Percentiles rank a stretch among this genome's conserved stretches.
phyloP scores from a whole-genome alignment of 30 jellyfish, hydroid and myxozoan genomes.

The Rhopilema esculentum region DNA sequence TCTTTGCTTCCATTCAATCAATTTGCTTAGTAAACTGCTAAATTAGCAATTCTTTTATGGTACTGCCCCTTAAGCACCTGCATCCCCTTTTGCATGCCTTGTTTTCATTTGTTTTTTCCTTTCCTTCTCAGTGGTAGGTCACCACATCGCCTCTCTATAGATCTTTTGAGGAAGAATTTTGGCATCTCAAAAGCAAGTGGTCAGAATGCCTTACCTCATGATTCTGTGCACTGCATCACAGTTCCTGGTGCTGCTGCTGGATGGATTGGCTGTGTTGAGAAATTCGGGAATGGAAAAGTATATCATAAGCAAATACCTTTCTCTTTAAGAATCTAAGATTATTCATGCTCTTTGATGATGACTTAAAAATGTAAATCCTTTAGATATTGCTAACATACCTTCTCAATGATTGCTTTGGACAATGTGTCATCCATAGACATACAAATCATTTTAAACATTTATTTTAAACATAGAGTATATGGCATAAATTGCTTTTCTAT shows the following conservation, averaged over 20 bases:
- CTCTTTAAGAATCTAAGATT: not conserved
- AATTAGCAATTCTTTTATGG: not conserved
- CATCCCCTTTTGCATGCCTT: not conserved
- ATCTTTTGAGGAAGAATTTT: constrained; percentile 34
- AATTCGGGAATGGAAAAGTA: constrained; percentile 86
- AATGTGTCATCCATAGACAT: too few relatives aligned
- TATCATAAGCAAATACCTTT: not conserved
- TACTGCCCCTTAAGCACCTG: not conserved
- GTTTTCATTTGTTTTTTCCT: too few relatives aligned
- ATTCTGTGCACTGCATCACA: constrained; percentile 67
- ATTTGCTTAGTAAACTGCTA: not conserved
- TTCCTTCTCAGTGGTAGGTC: constrained; percentile 77
- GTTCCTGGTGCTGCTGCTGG: constrained; percentile 99
- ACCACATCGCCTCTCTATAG: constrained; percentile 76
- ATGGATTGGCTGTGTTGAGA: constrained; percentile 87
- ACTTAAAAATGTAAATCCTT: not conserved
- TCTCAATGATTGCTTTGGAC: too few relatives aligned
- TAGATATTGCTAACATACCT: too few relatives aligned
- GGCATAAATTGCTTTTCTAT: too few relatives aligned
- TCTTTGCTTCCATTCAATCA: too few relatives aligned
- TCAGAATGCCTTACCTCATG: constrained; percentile 67
- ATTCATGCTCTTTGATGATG: not conserved
- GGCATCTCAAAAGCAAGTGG: constrained; percentile 83
- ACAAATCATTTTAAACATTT: too few relatives aligned
- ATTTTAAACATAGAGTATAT: too few relatives aligned